These are phyloP conservation scores for Microhierax caerulescens DNA, from an alignment of 2,797 vertebrate species.

Conservation along the genomic window DNA sequence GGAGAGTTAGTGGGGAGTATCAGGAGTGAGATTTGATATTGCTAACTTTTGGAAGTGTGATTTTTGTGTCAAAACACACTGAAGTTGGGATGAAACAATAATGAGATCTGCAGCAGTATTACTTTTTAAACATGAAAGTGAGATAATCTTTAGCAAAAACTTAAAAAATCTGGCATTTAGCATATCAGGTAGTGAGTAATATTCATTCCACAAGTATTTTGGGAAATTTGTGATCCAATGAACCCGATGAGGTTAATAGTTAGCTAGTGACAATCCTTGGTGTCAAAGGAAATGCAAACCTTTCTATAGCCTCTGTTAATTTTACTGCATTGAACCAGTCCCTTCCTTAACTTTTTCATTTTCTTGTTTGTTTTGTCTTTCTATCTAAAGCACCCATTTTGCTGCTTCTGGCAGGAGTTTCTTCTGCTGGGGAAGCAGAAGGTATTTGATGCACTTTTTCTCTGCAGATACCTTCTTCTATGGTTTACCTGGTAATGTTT, in stretches of 20 bases:
- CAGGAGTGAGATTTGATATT: background rate
- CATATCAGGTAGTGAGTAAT: background rate
- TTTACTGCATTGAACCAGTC: background rate
- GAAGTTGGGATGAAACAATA: background rate
- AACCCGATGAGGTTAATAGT: background rate
- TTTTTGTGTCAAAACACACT: background rate
- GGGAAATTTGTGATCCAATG: background rate
- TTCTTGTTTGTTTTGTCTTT: background rate
- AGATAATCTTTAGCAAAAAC: background rate
- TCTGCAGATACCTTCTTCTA: background rate
- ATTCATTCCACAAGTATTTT: background rate
- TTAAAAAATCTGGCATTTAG: background rate
- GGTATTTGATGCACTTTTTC: background rate
- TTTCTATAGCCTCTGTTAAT: background rate
- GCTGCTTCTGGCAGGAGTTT: background rate
- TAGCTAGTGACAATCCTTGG: background rate
- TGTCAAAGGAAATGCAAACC: background rate
- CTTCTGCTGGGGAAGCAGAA: background rate
- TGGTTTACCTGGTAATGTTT: background rate
- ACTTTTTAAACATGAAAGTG: background rate
- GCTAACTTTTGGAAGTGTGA: background rate
- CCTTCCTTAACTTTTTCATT: background rate
- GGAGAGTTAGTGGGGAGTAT: background rate
- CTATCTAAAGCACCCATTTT: background rate
- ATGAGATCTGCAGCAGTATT: background rate